Base-by-base conservation (phyloP, 53 echinoderm and acorn worm species). In the Echinometra lucunter region DNA sequence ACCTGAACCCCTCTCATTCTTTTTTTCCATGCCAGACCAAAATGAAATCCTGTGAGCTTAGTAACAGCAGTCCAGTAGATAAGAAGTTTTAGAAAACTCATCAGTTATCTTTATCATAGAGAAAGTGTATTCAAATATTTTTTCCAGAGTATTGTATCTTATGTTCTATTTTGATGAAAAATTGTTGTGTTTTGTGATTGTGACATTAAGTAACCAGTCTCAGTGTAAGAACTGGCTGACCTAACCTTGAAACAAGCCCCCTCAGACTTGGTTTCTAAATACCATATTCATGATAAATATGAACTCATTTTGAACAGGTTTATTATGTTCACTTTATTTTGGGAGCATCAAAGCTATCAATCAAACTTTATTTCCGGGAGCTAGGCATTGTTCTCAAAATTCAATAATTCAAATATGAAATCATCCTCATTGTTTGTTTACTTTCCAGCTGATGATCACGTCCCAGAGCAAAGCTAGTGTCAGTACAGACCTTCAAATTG, bases 401-500 rank as follows among this genome's bases (percentile, higher is more conserved):
- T 78, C 13, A 30, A 37, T 72, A 72, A 25, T 25, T 69, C 11
- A 34, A 32, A 34, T 13, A 30, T 69, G 13, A 69, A 69, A n/a
- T 34, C 34, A 1, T 69, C 12, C 15, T 32, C 10, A 69, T 69
- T 63, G 53, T 47, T 47, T 47, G 49, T 53, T 81, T 44, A 40
- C 81, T 42, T 35, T 74, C 32, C 96, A 98, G 98, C 95, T 98
- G 17, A 94, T 96, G 89, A 90, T 97, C 1, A 89, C 89, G 37
- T 96, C 97, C n/a, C 47, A 83, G 18, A 97, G 87, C 66, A 25
- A 94, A 32, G 97, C 97, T 28, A 72, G 82, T 11, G 72, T 97
- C 9, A 97, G 97, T 80, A 97, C 95, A 91, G 96, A 95, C n/a
- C 92, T 95, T 37, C 27, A 82, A 25, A 91, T 98, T 18, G 97